Base-by-base conservation (phyloP, 1,140 invertebrate species). In the Papilio dardanus region DNA sequence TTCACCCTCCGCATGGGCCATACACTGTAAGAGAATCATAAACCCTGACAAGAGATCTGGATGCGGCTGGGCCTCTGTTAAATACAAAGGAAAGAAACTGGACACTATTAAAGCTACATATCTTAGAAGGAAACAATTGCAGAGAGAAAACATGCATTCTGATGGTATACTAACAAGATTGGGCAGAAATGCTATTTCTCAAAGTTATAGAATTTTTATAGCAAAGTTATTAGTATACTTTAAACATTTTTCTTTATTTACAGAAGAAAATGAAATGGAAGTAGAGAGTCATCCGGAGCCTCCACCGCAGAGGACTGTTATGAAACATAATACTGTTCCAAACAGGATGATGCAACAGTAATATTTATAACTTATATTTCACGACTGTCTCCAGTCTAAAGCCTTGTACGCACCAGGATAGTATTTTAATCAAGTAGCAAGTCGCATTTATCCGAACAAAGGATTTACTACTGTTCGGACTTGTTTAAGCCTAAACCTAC, bases 31-130 rank as follows among this genome's bases (percentile, higher is more conserved):
- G 86, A 95, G 97, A 77, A 97, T 98, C 66, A 97, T 98, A 21
- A 98, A 98, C 93, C 97, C 97, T 5, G 96, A 97, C 71, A 98
- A 98, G 88, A 98, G 98, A 87, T 97, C 97, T 67, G 97, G 97
- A 1, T 98, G 97, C 94, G 97, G 97, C 3, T 98, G 97, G 97
- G 97, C 97, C 7, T 98, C 95, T 21, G 95, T 96, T 0, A 96
- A 96, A 85, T 98, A 98, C 86, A 96, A 95, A 89, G 97, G 97
- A 0, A 97, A 96, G 84, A 98, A 98, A 90, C 90, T 98, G 79
- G 97, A 98, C 87, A 96, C 96, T 8, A 98, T 97, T 87, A 98
- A 98, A 92, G 96, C 97, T 74, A 95, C 96, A 37, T 98, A 97
- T 95, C 95, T 97, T 82, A 94, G 96, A 21, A 96, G 96, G 83